Evolutionary conservation across 1,140 invertebrate species (phyloP), one percentile per base, ranked within the genome.

Genomic region (Leptinotarsa texana): DNA sequence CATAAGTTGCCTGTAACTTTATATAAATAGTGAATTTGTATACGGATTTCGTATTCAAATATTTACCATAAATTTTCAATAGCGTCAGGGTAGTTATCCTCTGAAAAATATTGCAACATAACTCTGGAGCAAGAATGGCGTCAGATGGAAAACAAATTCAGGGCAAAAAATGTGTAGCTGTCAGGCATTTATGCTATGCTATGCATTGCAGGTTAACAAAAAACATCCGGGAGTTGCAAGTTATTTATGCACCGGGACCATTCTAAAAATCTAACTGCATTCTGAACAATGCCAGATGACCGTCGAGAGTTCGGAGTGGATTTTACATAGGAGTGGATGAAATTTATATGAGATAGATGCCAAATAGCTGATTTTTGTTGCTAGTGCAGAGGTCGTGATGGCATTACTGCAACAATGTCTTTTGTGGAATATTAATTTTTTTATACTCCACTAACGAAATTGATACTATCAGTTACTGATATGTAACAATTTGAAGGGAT

Each of bases 1-100:
- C 63, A 33, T 66, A 66, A 66, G 63, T 66, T 24, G 4, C 63
- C 24, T 69, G 68, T 69, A 69, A 18, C 21, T 69, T 69, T 69
- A 51, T 48, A 69, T 69, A 69, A 69, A 69, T 69, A n/a, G 68
- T 69, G 21, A 69, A 51, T 66, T 66, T 66, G 63, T 66, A 66
- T 66, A 66, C 63, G 22, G 63, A 66, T 66, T 66, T 15, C 63
- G 63, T 66, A 66, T 66, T 66, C 63, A 33, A 22, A 66, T 66
- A 66, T 66, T 66, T 24, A 24, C 63, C 63, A 66, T 66, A 66
- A 66, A 66, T 66, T 66, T 17, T 66, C 63, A 66, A 24, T 33
- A 22, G 18, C 51, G n/a, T 18, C 51, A 18, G 13, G 51, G 33
- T 42, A 42, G 33, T 42, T 42, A 42, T 62, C 33, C 33, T 62